Base-by-base conservation (phyloP, 2,113 vertebrate genomes). In the Lasiurus cinereus region DNA sequence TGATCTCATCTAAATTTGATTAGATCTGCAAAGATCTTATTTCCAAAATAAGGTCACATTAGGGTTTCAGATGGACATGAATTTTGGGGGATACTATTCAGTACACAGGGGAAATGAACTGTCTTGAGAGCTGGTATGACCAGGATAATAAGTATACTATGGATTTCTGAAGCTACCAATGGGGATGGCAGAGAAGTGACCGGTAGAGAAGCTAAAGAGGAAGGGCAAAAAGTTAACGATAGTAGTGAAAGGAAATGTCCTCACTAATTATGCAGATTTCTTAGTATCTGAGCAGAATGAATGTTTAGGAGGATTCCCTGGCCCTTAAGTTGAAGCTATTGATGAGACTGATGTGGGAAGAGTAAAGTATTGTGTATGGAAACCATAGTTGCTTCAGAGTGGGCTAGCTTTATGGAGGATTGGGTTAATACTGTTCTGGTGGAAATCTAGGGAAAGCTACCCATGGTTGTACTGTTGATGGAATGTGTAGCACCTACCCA, bases 151-250 rank as follows among this genome's bases (percentile, higher is more conserved):
- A 70, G 48, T 67, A 14, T 64, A 46, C 9, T 59, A 27, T 11
- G 27, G 56, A 72, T 88, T 94, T 84, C 78, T 8, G 12, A 84
- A 72, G 67, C 39, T 59, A 80, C 9, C 22, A 15, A 50, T 88
- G 89, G 48, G 48, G 56, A 79, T 27, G 8, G 9, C 46, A 89
- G 31, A 83, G 27, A 54, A 56, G 43, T 87, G 89, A 50, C 36
- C 66, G 36, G 12, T 67, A 79, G 46, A 76, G 83, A 88, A 83
- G 19, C 36, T 91, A 70, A 79, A 85, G 39, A 93, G 70, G 64
- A 90, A 86, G 92, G 59, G 18, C 29, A 90, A 70, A 89, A 86
- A 96, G 52, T 39, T 74, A 73, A 66, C n/a, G 24, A 73, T 54
- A 74, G 18, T 18, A 4, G 66, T 79, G 56, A 85, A 85, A 56